Evolutionary conservation across 1,140 invertebrate species (phyloP), one percentile per base, ranked within the genome.

Genomic region (Leptoteleia sp.): DNA sequence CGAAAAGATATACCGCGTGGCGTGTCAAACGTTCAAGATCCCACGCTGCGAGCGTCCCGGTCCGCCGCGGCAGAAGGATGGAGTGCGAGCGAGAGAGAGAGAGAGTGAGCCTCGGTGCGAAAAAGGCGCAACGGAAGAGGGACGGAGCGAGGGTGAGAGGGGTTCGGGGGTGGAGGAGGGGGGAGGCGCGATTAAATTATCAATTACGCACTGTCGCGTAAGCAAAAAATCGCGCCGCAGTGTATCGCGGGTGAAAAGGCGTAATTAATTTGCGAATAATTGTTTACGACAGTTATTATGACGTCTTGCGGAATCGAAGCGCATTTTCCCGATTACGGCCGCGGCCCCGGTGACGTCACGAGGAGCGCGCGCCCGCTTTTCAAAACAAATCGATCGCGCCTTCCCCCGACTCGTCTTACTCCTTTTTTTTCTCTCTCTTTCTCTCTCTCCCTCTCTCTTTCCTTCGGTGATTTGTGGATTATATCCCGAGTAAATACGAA

Each of bases 21-120:
- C 70, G 43, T 79, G 76, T 79, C 76, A 79, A 79, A 75, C 76
- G 70, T 79, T 79, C 76, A 79, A 79, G 76, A 79, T 73, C 70
- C 48, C 54, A 71, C 67, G 57, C 35, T 62, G 45, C 43, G 6
- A 3, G 3, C 35, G 16, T 27, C 48, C 27, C 22, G 35, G 6
- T 25, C 6, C 35, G 16, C 35, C 48, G 29, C 22, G 35, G 19
- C 22, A 25, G 6, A 25, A n/a, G n/a, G n/a, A n/a, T n/a, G n/a
- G n/a, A n/a, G n/a, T n/a, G n/a, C n/a, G n/a, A n/a, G n/a, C n/a
- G n/a, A n/a, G n/a, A n/a, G n/a, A n/a, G n/a, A n/a, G n/a, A n/a
- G n/a, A n/a, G n/a, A n/a, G n/a, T n/a, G n/a, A n/a, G n/a, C n/a
- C n/a, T 25, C 22, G 22, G 6, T 25, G 6, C 6, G 6, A 25